Evolutionary conservation across 2,888 invertebrate species (phyloP), one percentile per base, ranked within the genome.

Genomic region (Eupithecia subumbrata): DNA sequence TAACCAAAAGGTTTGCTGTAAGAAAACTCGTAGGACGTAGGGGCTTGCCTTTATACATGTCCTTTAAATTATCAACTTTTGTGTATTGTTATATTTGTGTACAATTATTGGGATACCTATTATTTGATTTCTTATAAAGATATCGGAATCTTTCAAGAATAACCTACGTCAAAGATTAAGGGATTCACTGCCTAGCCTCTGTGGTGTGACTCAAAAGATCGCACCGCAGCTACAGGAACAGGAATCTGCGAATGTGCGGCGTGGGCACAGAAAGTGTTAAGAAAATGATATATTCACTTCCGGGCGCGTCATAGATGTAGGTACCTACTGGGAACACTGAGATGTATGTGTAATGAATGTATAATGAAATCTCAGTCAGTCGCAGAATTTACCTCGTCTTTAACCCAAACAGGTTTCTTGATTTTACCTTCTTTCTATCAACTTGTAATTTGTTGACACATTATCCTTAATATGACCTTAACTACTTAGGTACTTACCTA

Each of bases 391-490:
- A 34, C 16, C 34, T 64, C 0, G 3, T 18, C 34, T 8, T 34
- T 64, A 64, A n/a, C 5, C 12, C 5, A 40, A 67, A 67, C 66
- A 67, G 66, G 66, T 67, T 67, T 40, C 18, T 37, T n/a, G 34
- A 67, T n/a, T 9, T 34, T 34, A 34, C 64, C 30, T 34, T 34
- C 34, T 64, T 34, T 30, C 34, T 64, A 34, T 34, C 16, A 64
- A 37, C 40, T 1, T n/a, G 18, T 40, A 40, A 66, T 67, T 66
- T 75, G 34, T 75, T 30, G 64, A 43, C 43, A 56, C 14, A 64
- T 70, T 71, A 63, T 75, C 75, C 72, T 75, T 40, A 75, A 25
- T 30, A 34, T 37, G 64, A 75, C 75, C 75, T 75, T 68, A 64
- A 48, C 43, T 52, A 48, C 8, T 30, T 16, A 12, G 30, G 64